These are phyloP conservation scores for Rana temporaria DNA, from an alignment of 2,113 vertebrate species.

Conservation along the genomic window DNA sequence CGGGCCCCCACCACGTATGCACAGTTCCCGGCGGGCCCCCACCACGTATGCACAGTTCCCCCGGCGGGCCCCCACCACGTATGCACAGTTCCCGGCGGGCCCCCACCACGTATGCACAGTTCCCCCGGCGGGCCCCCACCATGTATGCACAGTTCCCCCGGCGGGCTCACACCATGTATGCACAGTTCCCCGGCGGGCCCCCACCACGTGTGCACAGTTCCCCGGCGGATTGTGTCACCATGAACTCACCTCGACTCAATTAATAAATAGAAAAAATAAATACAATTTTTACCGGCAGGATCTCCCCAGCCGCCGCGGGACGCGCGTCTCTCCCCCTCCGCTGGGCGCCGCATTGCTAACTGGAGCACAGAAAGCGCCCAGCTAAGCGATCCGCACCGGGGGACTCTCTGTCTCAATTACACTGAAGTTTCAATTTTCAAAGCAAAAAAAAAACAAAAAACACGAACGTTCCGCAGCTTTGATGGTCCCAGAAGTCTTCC, in stretches of 20 bases:
- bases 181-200: too few species aligned
- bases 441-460: slow-evolving; percentile 33
- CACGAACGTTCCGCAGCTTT: neutral
- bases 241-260: slow-evolving; percentile 25
- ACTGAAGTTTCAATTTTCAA: slow-evolving; percentile 23
- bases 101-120: too few species aligned
- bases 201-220: too few species aligned
- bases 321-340: neutral
- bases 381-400: neutral
- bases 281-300: neutral
- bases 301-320: neutral
- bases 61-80: too few species aligned
- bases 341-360: neutral
- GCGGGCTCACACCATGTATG: too few species aligned
- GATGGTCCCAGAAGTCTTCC: slow-evolving; percentile 20
- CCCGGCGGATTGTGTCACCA: neutral
- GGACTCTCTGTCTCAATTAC: neutral
- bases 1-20: too few species aligned
- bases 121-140: too few species aligned
- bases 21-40: too few species aligned
- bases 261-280: neutral
- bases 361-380: neutral
- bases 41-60: too few species aligned
- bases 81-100: too few species aligned
- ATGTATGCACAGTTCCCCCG: too few species aligned